Evolutionary conservation across 2,888 invertebrate genomes (phyloP).

Genomic region (Thymelicus lineola): DNA sequence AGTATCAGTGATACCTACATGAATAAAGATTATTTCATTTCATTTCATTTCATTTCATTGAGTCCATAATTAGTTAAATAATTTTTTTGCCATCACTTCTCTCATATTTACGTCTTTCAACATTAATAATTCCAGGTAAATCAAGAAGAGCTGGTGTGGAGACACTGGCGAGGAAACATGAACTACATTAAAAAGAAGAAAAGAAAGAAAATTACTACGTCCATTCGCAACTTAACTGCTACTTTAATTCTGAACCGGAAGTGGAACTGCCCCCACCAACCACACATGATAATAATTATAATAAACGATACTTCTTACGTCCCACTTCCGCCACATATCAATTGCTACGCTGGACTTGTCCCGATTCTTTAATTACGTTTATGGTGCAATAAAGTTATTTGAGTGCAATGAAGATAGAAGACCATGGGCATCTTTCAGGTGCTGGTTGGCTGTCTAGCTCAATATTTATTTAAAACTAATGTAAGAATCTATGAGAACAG

Average conservation of each 20-base stretch:
- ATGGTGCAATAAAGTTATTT: slow-evolving; percentile 2
- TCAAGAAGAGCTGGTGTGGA: background rate
- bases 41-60: no score
- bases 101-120: no score
- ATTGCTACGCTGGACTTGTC: slow-evolving; percentile 14
- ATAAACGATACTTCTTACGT: background rate
- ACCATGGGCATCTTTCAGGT: slow-evolving; percentile 15
- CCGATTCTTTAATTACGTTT: slow-evolving; percentile 4
- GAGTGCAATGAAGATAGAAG: slow-evolving; percentile 18
- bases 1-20: no score
- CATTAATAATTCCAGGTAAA: background rate
- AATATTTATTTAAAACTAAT: slow-evolving; percentile 16
- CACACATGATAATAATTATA: background rate
- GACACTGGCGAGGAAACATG: background rate
- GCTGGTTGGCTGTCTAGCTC: slow-evolving; percentile 31
- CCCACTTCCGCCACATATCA: slow-evolving; percentile 17
- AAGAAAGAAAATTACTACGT: no score
- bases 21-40: no score
- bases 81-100: no score
- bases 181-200: no score
- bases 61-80: no score
- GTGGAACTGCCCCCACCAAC: no score
- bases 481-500: slow-evolving; percentile 2
- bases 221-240: background rate
- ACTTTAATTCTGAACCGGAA: background rate